Percentiles rank a stretch among this genome's conserved stretches.
phyloP scores from a whole-genome alignment of 2,888 invertebrate species.

The Creontiades dilutus region DNA sequence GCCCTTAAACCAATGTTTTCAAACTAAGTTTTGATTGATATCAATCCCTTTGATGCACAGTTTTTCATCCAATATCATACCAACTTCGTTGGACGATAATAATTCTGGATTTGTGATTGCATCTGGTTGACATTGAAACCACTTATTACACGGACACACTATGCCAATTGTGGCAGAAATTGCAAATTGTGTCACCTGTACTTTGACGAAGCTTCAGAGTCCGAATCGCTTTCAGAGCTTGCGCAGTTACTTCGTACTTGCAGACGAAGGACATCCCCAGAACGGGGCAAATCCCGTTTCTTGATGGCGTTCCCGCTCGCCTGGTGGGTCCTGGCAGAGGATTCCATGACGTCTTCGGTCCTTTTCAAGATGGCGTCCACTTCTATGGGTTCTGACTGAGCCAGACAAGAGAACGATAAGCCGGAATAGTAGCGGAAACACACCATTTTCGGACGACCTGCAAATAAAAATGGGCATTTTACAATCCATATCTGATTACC shows the following conservation, averaged over 20 bases:
- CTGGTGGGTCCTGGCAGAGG: background rate
- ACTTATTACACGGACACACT: too few species aligned
- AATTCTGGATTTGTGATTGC: too few species aligned
- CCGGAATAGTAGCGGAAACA: constrained; percentile 87
- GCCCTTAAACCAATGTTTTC: too few species aligned
- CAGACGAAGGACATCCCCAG: constrained; percentile 74
- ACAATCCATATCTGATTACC: background rate
- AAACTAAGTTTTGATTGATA: too few species aligned
- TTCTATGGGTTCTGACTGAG: constrained; percentile 82
- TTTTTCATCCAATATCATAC: too few species aligned
- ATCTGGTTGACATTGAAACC: too few species aligned
- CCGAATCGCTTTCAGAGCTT: constrained; percentile 76
- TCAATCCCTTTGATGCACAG: too few species aligned
- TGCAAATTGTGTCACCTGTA: constrained; percentile 69
- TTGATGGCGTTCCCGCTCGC: constrained; percentile 68
- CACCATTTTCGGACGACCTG: constrained; percentile 85
- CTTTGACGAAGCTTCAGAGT: constrained; percentile 75
- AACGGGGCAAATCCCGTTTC: constrained; percentile 74
- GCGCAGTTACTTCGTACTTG: constrained; percentile 73
- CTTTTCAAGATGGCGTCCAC: constrained; percentile 60
- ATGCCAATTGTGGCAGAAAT: too few species aligned
- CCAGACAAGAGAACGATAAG: constrained; percentile 83
- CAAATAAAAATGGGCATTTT: constrained; percentile 77
- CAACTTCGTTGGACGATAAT: too few species aligned
- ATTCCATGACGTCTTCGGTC: constrained; percentile 72